These are phyloP conservation scores for Microdon myrmicae DNA, from an alignment of 2,888 invertebrate genomes.

Conservation along the genomic window DNA sequence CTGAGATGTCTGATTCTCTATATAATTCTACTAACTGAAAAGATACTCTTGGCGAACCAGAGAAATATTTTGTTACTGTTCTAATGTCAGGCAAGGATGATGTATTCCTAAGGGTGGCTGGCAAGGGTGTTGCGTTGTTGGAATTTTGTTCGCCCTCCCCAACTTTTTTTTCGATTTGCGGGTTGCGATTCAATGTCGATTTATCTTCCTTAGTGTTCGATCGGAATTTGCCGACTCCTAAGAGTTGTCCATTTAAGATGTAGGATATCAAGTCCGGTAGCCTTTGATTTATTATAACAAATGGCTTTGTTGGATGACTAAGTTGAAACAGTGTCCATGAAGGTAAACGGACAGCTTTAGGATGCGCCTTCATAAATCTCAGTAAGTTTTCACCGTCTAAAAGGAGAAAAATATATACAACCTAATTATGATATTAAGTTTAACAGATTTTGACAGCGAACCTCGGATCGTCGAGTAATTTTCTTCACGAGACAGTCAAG, in stretches of 20 bases:
- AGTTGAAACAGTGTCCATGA: background rate
- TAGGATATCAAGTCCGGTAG: slow-evolving; percentile 21
- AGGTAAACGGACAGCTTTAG: background rate
- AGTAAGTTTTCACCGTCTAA: slow-evolving; percentile 1
- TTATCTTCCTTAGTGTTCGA: slow-evolving; percentile 57
- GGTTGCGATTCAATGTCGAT: slow-evolving; percentile 62
- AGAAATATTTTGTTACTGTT: no score
- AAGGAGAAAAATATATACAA: no score
- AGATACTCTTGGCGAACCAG: no score
- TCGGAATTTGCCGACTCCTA: slow-evolving; percentile 28
- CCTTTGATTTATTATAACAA: slow-evolving; percentile 40
- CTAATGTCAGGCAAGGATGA: slow-evolving; percentile 11
- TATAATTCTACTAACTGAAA: slow-evolving; percentile 24
- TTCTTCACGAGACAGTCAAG: background rate
- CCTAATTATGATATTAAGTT: no score
- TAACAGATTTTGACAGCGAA: no score
- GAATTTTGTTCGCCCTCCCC: no score
- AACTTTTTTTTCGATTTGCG: no score
- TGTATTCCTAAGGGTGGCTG: slow-evolving; percentile 15
- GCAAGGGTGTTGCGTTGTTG: no score
- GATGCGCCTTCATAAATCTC: slow-evolving; percentile 15
- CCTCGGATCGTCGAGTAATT: background rate
- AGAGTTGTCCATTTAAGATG: slow-evolving; percentile 33
- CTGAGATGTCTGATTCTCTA: background rate
- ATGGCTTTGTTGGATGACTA: slow-evolving; percentile 18